These are phyloP conservation scores for Nylanderia fulva DNA, from an alignment of 1,140 invertebrate species.

Conservation along the genomic window DNA sequence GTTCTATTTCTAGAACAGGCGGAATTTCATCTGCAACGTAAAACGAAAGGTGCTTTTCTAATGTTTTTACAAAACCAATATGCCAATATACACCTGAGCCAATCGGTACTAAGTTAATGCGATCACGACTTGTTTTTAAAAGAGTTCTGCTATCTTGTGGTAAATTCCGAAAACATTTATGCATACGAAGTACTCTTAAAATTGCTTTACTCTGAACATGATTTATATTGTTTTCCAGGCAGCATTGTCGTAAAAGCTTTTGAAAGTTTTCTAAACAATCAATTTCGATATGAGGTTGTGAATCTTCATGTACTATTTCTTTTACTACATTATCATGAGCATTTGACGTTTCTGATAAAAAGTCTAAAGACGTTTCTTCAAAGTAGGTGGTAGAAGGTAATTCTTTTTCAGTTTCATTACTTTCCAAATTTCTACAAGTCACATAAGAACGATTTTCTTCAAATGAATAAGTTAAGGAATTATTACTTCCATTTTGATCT, in stretches of 20 bases:
- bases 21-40: background rate
- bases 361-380: background rate
- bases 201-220: background rate
- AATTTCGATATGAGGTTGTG: background rate
- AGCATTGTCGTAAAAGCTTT: background rate
- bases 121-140: background rate
- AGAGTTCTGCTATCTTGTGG: background rate
- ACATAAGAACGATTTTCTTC: background rate
- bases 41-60: background rate
- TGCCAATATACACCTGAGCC: background rate
- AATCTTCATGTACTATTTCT: background rate
- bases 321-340: background rate
- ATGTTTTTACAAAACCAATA: background rate
- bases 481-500: background rate
- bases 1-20: conserved; percentile 1
- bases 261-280: conserved; percentile 1
- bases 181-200: background rate
- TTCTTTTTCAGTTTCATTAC: conserved; percentile 4
- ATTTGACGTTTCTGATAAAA: background rate
- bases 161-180: background rate
- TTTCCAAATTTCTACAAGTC: background rate
- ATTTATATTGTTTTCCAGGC: background rate
- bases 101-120: conserved; percentile 2
- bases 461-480: background rate
- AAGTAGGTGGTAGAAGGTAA: background rate